Base-by-base conservation (phyloP, 2,888 invertebrate genomes). In the Steinernema scapterisci region DNA sequence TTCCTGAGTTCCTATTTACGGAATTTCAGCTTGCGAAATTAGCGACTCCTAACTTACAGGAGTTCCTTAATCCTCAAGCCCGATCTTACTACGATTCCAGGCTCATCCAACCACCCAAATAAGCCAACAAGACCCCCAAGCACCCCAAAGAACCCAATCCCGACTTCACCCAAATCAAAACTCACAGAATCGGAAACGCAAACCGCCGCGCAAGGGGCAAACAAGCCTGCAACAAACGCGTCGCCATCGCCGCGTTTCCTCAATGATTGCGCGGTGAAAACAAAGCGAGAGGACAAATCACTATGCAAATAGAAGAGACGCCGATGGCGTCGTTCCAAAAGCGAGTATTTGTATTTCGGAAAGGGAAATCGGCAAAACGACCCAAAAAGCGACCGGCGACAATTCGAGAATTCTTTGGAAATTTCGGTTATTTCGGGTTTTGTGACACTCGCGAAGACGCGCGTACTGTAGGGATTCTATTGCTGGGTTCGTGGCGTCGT, bases 261-360 rank as follows among this genome's bases (percentile, higher is more conserved):
- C 21, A 54, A 54, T 54, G 63, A 63, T 63, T 31, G 63, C 63
- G 63, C 63, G 63, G 63, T 25, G 63, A 63, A 63, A 63, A 63
- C 63, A 63, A 63, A 63, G 63, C 63, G 63, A 27, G 63, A 27
- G 63, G 63, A 27, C 63, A 63, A 63, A 63, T 63, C 63, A 63
- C 63, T 63, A 63, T 63, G 63, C 63, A 63, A 63, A 63, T 63
- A 63, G 48, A 48, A 2, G 38, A 38, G 63, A 5, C 54, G 54
- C 54, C 21, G 63, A 63, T 25, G 31, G 63, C 63, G 63, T 63
- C 63, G 63, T 63, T 63, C 63, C 63, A 63, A 63, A 63, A 27
- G 63, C 63, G 63, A 63, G 25, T 63, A 63, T 63, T 63, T 63
- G 63, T 31, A 31, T 63, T 63, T 63, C 31, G 63, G 27, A 63